phyloP scores from a whole-genome alignment of 2,888 invertebrate genomes.

The Bembecia ichneumoniformis region DNA sequence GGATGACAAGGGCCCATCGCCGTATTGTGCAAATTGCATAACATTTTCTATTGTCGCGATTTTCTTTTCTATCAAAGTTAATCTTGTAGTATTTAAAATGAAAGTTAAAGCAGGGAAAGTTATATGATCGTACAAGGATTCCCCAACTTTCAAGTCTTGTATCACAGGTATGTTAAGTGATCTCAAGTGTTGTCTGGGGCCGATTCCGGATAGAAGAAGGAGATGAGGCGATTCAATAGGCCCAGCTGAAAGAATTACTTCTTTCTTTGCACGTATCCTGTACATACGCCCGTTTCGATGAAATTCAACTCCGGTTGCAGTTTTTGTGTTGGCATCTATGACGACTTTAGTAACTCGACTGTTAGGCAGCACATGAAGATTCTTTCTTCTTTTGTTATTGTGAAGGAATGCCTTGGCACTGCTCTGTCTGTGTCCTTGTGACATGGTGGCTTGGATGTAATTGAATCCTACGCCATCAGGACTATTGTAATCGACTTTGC shows the following conservation, averaged over 20 bases:
- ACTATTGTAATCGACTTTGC: conserved; percentile 80
- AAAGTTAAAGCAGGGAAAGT: conserved; percentile 73
- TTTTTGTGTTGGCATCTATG: conserved; percentile 68
- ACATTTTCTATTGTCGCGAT: conserved; percentile 37
- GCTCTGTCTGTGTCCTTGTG: conserved; percentile 64
- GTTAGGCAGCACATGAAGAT: conserved; percentile 70
- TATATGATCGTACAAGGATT: conserved; percentile 78
- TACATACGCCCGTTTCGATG: conserved; percentile 54
- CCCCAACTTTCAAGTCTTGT: conserved; percentile 76
- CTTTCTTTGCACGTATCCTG: conserved; percentile 54
- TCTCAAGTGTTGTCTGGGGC: conserved; percentile 73
- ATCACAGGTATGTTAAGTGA: conserved; percentile 73
- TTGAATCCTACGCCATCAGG: conserved; percentile 74
- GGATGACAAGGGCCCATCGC: conserved; percentile 67
- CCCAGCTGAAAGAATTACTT: conserved; percentile 77
- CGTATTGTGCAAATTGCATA: conserved; percentile 44
- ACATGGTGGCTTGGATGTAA: conserved; percentile 57
- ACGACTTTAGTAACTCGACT: conserved; percentile 72
- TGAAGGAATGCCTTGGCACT: conserved; percentile 74
- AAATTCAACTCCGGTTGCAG: conserved; percentile 47
- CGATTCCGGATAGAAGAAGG: conserved; percentile 77
- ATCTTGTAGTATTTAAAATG: conserved; percentile 52
- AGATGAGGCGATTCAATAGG: conserved; percentile 87
- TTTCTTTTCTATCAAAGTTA: conserved; percentile 36
- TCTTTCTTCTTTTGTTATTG: conserved; percentile 63